Evolutionary conservation across 2,888 invertebrate genomes (phyloP).

Genomic region (Archips crataeganus): DNA sequence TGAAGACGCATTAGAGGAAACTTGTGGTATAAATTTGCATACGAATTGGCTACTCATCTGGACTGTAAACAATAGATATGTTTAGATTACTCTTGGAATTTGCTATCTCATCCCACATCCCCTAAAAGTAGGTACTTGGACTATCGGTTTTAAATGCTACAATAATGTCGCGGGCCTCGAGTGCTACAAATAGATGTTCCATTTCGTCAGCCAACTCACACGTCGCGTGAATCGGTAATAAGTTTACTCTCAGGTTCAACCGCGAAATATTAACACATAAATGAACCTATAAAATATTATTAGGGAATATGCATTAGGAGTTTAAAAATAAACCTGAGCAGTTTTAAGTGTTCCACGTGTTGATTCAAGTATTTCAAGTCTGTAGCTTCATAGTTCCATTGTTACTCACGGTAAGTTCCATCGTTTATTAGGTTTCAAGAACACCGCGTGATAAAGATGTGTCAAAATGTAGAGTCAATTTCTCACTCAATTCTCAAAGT

Average conservation of each 20-base stretch:
- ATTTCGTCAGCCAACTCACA: constrained; percentile 79
- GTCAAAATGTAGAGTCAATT: not conserved
- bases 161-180: constrained; percentile 83
- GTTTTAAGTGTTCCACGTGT: not conserved
- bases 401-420: not conserved
- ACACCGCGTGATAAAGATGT: not conserved
- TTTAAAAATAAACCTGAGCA: constrained; percentile 7
- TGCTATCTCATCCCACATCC: constrained; percentile 8
- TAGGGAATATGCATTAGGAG: not conserved
- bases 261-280: constrained; percentile 10
- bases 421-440: not conserved
- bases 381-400: not conserved
- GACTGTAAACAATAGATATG: constrained; percentile 8
- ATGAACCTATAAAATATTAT: constrained; percentile 17
- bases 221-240: constrained; percentile 77
- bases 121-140: constrained; percentile 14
- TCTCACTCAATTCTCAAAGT: not conserved
- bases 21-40: constrained; percentile 38
- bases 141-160: constrained; percentile 41
- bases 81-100: constrained; percentile 6
- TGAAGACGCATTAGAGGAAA: constrained; percentile 32
- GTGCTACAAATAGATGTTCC: constrained; percentile 83
- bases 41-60: constrained; percentile 15
- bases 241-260: constrained; percentile 66
- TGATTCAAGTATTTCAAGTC: not conserved